Evolutionary conservation across 2,113 vertebrate species (phyloP).

Genomic region (Hydrochoerus hydrochaeris): DNA sequence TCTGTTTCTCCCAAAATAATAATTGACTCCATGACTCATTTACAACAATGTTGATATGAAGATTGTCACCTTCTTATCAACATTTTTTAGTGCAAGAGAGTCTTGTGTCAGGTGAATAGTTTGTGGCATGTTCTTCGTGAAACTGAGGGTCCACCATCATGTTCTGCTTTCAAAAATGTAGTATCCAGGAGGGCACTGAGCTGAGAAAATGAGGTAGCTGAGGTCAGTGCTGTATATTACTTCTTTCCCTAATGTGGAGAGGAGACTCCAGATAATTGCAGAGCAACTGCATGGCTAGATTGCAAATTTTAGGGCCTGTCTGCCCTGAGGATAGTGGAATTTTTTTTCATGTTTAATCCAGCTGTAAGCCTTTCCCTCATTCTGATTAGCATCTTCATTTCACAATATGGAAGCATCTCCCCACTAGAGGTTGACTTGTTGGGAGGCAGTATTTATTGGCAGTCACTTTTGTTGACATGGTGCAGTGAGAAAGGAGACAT

Average conservation of each 20-base stretch:
- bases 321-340: background rate
- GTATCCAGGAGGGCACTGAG: background rate
- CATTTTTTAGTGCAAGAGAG: background rate
- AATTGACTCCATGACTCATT: background rate
- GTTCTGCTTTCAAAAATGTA: background rate
- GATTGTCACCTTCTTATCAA: background rate
- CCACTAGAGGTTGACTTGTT: background rate
- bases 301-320: background rate
- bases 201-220: background rate
- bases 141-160: background rate
- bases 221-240: background rate
- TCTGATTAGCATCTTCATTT: background rate
- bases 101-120: background rate
- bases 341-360: background rate
- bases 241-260: background rate
- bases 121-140: background rate
- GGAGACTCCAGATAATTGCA: background rate
- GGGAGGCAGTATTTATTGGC: rapidly evolving
- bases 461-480: background rate
- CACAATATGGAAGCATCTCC: background rate
- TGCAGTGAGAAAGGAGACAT: background rate
- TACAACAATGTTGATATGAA: background rate
- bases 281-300: background rate
- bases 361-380: background rate
- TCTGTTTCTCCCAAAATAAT: background rate